Evolutionary conservation across 2,888 invertebrate genomes (phyloP), one percentile per base, ranked within the genome.

Genomic region (Hydraecia micacea): DNA sequence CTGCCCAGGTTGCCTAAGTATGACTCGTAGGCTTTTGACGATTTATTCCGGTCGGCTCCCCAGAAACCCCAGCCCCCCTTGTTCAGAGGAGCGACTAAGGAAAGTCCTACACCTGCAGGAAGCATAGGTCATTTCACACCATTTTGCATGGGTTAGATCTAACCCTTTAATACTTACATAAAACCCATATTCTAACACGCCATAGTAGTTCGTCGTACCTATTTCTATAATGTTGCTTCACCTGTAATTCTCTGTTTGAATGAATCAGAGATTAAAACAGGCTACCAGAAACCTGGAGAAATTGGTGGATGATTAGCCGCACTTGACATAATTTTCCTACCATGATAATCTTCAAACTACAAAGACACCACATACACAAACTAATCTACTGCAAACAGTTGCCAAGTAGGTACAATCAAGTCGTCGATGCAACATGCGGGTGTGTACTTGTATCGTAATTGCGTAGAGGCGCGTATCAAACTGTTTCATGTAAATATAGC

Each of bases 381-480:
- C 67, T 68, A 69, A 72, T 72, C 15, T 62, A 52, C 18, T 28
- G 52, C 62, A 65, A 71, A 69, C 49, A 49, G 52, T 21, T 52
- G 11, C 36, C n/a, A 62, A 32, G 49, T 69, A 71, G 18, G n/a
- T 70, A 80, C 15, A 80, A 79, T 65, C 65, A 76, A 82, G 70
- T 1, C 15, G 62, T n/a, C 32, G 46, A 72, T 74, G 68, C 81
- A 79, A 81, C 87, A 88, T 88, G 88, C 88, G 88, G 88, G 88
- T 65, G 28, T 42, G 13, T 72, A 72, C 28, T 55, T 32, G 66
- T 83, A 74, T 78, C n/a, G 63, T 85, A 79, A 88, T 86, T 88
- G 77, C 82, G 86, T 87, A 73, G 65, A 77, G 49, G 74, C 76
- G 71, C 78, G 81, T 80, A 85, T 80, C 78, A 79, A 80, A 80